Evolutionary conservation across 1,140 invertebrate species (phyloP).

Genomic region (Drosophila seguyi): DNA sequence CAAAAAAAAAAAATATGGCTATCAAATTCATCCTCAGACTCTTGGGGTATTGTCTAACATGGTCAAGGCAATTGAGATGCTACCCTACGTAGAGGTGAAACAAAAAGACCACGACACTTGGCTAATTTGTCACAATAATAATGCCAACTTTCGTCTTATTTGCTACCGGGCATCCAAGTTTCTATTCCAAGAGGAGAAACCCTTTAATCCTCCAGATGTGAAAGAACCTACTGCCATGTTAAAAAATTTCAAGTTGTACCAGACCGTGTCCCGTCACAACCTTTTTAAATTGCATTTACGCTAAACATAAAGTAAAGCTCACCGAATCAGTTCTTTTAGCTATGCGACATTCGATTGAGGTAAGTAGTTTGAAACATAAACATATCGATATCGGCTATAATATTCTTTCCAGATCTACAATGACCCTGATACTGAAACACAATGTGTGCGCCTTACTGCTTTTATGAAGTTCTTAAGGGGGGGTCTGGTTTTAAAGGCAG

Average conservation of each 20-base stretch:
- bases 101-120: slow-evolving; percentile 62
- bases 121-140: slow-evolving; percentile 78
- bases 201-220: background rate
- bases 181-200: slow-evolving; percentile 45
- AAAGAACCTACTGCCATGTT: background rate
- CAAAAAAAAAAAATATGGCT: slow-evolving; percentile 84
- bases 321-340: slow-evolving; percentile 59
- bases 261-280: slow-evolving; percentile 20
- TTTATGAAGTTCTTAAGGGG: slow-evolving; percentile 75
- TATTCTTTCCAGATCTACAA: slow-evolving; percentile 45
- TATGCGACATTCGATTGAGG: slow-evolving; percentile 81
- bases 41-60: slow-evolving; percentile 68
- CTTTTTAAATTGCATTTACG: slow-evolving; percentile 61
- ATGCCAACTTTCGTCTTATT: slow-evolving; percentile 63
- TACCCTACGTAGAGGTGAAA: slow-evolving; percentile 78
- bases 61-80: slow-evolving; percentile 58
- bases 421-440: slow-evolving; percentile 36
- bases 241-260: background rate
- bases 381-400: background rate
- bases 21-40: slow-evolving; percentile 76
- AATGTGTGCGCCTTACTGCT: slow-evolving; percentile 61
- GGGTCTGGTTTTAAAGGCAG: too few species aligned
- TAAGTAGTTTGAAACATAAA: slow-evolving; percentile 21
- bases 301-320: slow-evolving; percentile 58
- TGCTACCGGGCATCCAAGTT: slow-evolving; percentile 71